phyloP scores from a whole-genome alignment of 1,140 invertebrate species.

The Drosophila ercepeae region DNA sequence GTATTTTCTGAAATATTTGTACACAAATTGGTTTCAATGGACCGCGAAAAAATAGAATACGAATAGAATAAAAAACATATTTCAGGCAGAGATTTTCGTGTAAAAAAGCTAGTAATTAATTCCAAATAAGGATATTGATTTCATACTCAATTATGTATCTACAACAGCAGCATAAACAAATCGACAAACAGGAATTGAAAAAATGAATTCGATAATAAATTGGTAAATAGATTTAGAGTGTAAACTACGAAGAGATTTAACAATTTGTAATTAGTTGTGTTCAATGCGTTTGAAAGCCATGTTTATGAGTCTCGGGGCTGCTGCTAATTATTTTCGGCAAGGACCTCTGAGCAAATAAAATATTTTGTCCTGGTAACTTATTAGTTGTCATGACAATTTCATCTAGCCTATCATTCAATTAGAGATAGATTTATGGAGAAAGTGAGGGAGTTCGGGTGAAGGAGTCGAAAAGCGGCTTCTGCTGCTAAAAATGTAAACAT shows the following conservation, averaged over 20 bases:
- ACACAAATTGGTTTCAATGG: conserved; percentile 7
- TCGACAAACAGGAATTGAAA: not conserved
- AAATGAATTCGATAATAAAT: not conserved
- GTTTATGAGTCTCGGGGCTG: not conserved
- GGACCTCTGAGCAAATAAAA: not conserved
- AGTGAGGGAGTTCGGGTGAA: not conserved
- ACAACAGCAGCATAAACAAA: not conserved
- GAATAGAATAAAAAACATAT: not conserved
- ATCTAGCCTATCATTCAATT: conserved; percentile 48
- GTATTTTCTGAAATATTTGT: conserved; percentile 1
- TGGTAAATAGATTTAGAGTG: conserved; percentile 12
- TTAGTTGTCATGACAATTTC: conserved; percentile 42
- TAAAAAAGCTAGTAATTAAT: not conserved
- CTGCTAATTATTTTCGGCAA: conserved; percentile 21
- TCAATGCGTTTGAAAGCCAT: conserved; percentile 10
- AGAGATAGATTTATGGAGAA: conserved; percentile 25
- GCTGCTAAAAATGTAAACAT: conserved; percentile 50
- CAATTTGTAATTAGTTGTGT: conserved; percentile 23
- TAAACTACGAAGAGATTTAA: not conserved
- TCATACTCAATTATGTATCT: not conserved
- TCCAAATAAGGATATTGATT: not conserved
- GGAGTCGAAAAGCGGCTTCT: not conserved
- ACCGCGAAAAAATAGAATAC: conserved; percentile 2
- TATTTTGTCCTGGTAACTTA: conserved; percentile 14
- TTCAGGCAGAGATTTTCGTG: not conserved